A percentile compares a stretch with the other conserved stretches of the same genome.
Conservation (phyloP, 2,888 invertebrate species). For the Cremastinae sp. region DNA sequence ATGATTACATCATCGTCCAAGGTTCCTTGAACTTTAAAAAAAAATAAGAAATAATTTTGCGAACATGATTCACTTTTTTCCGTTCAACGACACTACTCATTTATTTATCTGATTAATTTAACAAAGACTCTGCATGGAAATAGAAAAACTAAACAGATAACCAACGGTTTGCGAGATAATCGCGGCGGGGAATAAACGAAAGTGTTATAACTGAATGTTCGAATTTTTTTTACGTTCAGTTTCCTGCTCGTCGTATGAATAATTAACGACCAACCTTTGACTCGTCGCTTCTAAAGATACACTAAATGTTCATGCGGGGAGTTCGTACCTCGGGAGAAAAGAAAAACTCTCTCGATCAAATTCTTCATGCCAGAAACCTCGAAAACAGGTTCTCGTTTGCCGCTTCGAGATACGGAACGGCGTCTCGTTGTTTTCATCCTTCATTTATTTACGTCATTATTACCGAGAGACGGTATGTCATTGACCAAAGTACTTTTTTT, state of each 20-base stretch:
- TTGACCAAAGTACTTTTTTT: no score
- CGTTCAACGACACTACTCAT: slow-evolving; percentile 1
- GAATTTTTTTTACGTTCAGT: slow-evolving; percentile 15
- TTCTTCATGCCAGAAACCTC: not conserved
- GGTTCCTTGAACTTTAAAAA: slow-evolving; percentile 27
- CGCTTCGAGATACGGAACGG: not conserved
- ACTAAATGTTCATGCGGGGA: slow-evolving; percentile 22
- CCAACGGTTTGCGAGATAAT: not conserved
- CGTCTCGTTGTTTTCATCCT: not conserved
- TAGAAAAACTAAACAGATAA: not conserved
- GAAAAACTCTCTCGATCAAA: not conserved
- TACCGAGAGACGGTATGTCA: no score
- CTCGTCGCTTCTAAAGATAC: slow-evolving; percentile 61
- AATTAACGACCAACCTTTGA: slow-evolving; percentile 72
- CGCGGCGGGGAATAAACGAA: slow-evolving; percentile 24
- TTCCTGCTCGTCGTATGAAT: slow-evolving; percentile 64
- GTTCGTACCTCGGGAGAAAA: not conserved
- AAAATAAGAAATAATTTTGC: not conserved
- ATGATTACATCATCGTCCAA: slow-evolving; percentile 48
- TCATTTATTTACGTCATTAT: no score
- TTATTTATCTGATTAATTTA: not conserved
- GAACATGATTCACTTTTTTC: not conserved
- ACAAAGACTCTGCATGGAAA: not conserved
- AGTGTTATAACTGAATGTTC: slow-evolving; percentile 7
- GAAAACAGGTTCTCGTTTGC: slow-evolving; percentile 10